Conservation (phyloP, 2,113 vertebrate species). For the Semnornis frantzii region DNA sequence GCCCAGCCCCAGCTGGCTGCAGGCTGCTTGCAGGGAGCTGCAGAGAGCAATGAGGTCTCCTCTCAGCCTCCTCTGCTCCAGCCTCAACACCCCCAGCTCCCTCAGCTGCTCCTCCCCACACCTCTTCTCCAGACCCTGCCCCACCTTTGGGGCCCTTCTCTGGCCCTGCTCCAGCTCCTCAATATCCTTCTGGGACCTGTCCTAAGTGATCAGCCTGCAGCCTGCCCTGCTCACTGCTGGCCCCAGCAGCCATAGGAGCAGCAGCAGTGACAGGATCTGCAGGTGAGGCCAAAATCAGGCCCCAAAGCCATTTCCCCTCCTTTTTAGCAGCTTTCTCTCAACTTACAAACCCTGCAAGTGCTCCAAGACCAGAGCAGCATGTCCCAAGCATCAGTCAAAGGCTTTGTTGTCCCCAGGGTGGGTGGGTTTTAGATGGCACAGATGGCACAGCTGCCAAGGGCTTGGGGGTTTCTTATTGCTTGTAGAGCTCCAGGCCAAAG, state of each 20-base stretch:
- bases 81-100: too few relatives aligned
- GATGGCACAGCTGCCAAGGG: conserved; percentile 34
- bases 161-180: too few relatives aligned
- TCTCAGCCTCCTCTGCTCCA: too few relatives aligned
- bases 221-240: neutral
- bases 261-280: neutral
- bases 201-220: neutral
- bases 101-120: too few relatives aligned
- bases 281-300: neutral
- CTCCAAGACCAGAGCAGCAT: conserved; percentile 48
- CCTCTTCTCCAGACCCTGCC: too few relatives aligned
- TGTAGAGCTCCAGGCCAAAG: conserved; percentile 1
- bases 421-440: neutral
- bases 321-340: neutral
- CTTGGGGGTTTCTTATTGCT: conserved; percentile 34
- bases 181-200: too few relatives aligned
- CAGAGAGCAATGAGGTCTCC: too few relatives aligned
- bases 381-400: conserved; percentile 55
- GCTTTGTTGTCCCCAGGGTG: conserved; percentile 48
- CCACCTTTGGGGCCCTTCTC: too few relatives aligned
- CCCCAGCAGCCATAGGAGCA: neutral
- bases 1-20: too few relatives aligned
- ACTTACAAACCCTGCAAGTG: conserved; percentile 25
- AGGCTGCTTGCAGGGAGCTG: too few relatives aligned
- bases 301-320: neutral